A percentile compares a stretch with the other conserved stretches of the same genome.
phyloP scores from a whole-genome alignment of 2,888 invertebrate genomes.

The Meta bourneti region DNA sequence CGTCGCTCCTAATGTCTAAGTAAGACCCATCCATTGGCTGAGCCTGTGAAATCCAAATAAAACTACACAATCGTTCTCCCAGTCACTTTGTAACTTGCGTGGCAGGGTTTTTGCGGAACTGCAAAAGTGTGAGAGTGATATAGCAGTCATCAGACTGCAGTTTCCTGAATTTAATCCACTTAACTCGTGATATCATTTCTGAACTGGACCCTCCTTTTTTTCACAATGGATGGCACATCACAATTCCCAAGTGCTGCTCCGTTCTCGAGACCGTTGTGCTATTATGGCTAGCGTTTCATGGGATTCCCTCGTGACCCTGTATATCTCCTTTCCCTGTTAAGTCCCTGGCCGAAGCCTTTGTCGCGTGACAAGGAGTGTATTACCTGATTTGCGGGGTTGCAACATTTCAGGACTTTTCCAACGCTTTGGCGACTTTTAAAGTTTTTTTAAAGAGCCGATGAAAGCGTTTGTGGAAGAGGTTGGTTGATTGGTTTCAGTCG shows the following conservation, averaged over 20 bases:
- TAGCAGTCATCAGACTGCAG: conserved; percentile 48
- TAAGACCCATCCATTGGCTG: no score
- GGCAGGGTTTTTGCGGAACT: no score
- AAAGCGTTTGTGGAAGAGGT: no score
- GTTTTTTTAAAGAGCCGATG: not conserved
- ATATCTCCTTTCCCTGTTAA: conserved; percentile 53
- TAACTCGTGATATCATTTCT: conserved; percentile 71
- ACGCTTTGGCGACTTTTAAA: conserved; percentile 44
- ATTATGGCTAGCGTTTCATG: conserved; percentile 68
- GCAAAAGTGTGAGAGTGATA: not conserved
- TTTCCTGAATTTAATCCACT: conserved; percentile 65
- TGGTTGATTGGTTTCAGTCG: no score
- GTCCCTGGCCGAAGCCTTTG: conserved; percentile 61
- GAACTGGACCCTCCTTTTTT: conserved; percentile 34
- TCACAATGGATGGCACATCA: conserved; percentile 34
- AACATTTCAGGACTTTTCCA: conserved; percentile 28
- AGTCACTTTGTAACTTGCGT: no score
- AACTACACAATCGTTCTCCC: no score
- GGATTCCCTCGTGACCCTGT: conserved; percentile 59
- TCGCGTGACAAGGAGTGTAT: conserved; percentile 69
- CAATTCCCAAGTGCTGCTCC: conserved; percentile 63
- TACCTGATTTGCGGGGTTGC: conserved; percentile 64
- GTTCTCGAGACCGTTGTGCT: conserved; percentile 53
- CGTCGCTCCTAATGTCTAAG: no score
- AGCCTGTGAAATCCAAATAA: no score